A percentile compares a stretch with the other conserved stretches of the same genome.
Conservation (phyloP, 2,797 vertebrate species). For the Orestias chungarensis region DNA sequence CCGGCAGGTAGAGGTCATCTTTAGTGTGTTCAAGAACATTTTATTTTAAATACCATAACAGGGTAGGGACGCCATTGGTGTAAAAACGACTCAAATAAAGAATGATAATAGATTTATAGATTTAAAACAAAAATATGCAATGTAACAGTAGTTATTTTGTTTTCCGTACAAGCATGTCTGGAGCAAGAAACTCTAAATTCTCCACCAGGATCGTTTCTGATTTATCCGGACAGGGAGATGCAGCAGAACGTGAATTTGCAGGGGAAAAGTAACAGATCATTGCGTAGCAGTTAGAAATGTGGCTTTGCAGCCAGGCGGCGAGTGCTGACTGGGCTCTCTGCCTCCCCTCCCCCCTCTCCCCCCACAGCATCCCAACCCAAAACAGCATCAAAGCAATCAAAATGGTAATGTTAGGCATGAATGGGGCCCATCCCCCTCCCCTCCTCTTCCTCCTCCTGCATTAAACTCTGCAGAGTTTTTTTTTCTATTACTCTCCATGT, state of each 20-base stretch:
- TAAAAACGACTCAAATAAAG: neutral
- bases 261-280: slow-evolving; percentile 36
- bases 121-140: no score
- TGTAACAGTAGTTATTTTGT: no score
- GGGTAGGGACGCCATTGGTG: neutral
- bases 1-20: slow-evolving; percentile 9
- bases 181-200: neutral
- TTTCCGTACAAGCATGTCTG: no score
- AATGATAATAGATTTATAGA: neutral
- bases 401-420: slow-evolving; percentile 97
- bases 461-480: slow-evolving; percentile 93
- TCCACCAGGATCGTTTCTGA: neutral
- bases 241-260: slow-evolving; percentile 6
- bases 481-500: slow-evolving; percentile 84
- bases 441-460: slow-evolving; percentile 56
- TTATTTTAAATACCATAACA: neutral
- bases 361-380: slow-evolving; percentile 88
- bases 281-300: slow-evolving; percentile 80
- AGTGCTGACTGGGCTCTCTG: slow-evolving; percentile 86
- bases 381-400: slow-evolving; percentile 99
- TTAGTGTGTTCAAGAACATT: slow-evolving; percentile 4
- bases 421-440: slow-evolving; percentile 90
- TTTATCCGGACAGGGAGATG: no score
- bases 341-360: slow-evolving; percentile 68
- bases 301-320: slow-evolving; percentile 84